These are phyloP conservation scores for Ursus arctos DNA, from an alignment of 2,113 vertebrate species.

Conservation along the genomic window DNA sequence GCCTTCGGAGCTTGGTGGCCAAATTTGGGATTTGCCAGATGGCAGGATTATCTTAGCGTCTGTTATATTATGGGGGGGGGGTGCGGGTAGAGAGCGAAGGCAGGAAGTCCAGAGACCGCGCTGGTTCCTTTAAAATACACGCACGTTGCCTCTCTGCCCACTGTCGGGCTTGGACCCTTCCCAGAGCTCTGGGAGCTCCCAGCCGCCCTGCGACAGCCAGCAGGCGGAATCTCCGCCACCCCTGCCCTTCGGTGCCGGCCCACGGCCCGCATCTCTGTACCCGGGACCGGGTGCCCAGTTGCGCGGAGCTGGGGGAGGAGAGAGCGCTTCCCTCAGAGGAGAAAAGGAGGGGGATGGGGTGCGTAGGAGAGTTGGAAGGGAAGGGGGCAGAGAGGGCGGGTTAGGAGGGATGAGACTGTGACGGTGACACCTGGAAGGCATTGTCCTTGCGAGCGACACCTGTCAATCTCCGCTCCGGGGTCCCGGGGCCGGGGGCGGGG, in stretches of 20 bases:
- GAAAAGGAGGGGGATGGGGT: neutral
- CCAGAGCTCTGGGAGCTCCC: neutral
- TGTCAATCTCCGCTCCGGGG: constrained; percentile 74
- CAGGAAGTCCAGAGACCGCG: constrained; percentile 66
- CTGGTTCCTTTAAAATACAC: constrained; percentile 55
- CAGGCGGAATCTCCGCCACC: neutral
- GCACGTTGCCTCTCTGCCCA: neutral
- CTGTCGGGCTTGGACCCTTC: neutral
- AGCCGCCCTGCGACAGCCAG: neutral
- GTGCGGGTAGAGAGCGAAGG: neutral
- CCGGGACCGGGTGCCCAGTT: neutral
- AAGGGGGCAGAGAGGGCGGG: neutral
- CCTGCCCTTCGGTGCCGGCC: neutral
- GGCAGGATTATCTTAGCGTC: constrained; percentile 77
- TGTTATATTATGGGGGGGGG: constrained; percentile 34
- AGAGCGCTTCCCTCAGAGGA: neutral
- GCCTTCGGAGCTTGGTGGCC: constrained; percentile 62
- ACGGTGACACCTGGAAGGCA: constrained; percentile 73
- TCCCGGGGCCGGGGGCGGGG: neutral
- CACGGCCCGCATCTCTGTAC: neutral
- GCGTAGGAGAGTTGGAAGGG: neutral
- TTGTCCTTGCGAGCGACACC: constrained; percentile 74
- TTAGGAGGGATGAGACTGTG: neutral
- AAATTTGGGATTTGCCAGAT: constrained; percentile 82
- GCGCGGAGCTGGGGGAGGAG: neutral